phyloP scores from a whole-genome alignment of 2,113 vertebrate species.

The Sander lucioperca region DNA sequence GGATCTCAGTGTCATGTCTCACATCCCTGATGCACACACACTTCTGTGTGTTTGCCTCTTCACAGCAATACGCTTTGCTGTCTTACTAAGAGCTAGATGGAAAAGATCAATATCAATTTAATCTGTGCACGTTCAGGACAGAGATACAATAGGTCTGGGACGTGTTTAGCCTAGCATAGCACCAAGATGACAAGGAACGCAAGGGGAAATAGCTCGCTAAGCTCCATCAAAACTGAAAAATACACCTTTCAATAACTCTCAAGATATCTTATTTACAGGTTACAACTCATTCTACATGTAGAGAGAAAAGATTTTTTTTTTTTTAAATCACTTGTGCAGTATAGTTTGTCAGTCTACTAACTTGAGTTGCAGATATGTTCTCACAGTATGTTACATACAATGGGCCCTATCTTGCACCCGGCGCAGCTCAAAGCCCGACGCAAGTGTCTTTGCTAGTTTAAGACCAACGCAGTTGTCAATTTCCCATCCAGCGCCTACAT shows the following conservation, averaged over 20 bases:
- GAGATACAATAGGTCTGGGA: constrained; percentile 23
- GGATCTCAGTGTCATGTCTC: neutral
- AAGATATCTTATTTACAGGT: neutral
- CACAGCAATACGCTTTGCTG: neutral
- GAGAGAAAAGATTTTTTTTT: neutral
- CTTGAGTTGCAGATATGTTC: neutral
- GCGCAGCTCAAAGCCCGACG: too few relatives aligned
- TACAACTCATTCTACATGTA: neutral
- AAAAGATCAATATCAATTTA: constrained; percentile 44
- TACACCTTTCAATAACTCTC: neutral
- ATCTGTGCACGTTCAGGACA: constrained; percentile 26
- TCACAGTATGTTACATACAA: neutral
- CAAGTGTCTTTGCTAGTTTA: too few relatives aligned
- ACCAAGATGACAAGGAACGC: neutral
- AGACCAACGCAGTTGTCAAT: too few relatives aligned
- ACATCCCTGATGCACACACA: neutral
- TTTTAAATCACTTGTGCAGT: neutral
- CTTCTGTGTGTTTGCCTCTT: neutral
- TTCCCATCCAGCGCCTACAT: too few relatives aligned
- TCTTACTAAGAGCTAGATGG: constrained; percentile 2
- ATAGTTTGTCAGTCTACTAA: neutral
- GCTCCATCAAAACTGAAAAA: neutral
- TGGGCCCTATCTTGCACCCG: too few relatives aligned
- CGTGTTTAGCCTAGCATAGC: constrained; percentile 10
- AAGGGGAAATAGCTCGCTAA: neutral